phyloP scores from a whole-genome alignment of 2,113 vertebrate genomes.

The Halcyon malimbica region DNA sequence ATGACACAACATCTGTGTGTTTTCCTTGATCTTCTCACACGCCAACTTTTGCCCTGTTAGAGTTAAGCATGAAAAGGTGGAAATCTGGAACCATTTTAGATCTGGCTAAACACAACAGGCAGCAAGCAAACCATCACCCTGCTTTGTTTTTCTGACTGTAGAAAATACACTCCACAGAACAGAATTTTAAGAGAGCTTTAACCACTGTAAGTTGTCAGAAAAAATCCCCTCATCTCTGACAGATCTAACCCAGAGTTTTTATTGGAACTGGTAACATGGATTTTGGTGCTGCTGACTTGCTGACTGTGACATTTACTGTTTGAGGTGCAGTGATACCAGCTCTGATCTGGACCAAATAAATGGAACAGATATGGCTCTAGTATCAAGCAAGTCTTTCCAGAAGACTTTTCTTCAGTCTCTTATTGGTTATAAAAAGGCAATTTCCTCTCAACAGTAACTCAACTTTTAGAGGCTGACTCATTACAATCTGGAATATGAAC shows the following conservation, averaged over 20 bases:
- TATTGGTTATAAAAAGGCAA: slow-evolving; percentile 27
- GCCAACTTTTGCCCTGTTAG: background rate
- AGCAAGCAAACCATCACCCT: slow-evolving; percentile 33
- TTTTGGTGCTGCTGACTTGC: background rate
- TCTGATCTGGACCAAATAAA: slow-evolving; percentile 5
- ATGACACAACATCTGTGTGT: background rate
- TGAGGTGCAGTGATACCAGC: background rate
- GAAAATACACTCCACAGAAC: slow-evolving; percentile 7
- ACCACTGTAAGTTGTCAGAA: slow-evolving; percentile 23
- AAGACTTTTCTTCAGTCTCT: slow-evolving; percentile 32
- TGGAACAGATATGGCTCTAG: slow-evolving; percentile 45
- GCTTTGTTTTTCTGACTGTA: background rate
- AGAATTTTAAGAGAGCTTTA: slow-evolving; percentile 28
- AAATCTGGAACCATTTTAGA: slow-evolving; percentile 55
- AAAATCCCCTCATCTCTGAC: slow-evolving; percentile 8
- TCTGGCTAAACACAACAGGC: slow-evolving; percentile 23
- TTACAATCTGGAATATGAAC: slow-evolving; percentile 13
- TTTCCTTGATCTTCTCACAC: background rate
- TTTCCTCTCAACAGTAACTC: slow-evolving; percentile 32
- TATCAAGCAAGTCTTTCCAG: slow-evolving; percentile 39
- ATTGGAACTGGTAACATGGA: background rate
- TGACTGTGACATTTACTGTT: background rate
- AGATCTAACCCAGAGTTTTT: slow-evolving; percentile 14
- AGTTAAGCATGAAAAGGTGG: background rate
- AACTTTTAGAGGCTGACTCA: slow-evolving; percentile 6